Conservation (phyloP, 2,888 invertebrate species). For the Pterostichus madidus region DNA sequence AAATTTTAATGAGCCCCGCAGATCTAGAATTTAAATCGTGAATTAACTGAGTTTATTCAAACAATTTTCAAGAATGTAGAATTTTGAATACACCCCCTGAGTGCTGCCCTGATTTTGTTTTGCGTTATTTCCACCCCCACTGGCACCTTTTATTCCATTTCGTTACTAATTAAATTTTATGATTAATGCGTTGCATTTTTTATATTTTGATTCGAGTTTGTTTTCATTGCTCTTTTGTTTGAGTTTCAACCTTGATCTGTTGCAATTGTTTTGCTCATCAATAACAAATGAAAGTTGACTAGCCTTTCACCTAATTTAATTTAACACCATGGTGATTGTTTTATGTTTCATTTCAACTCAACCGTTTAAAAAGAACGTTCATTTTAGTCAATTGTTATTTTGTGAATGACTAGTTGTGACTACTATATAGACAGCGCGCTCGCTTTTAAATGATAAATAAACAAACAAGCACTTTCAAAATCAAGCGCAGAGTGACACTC, state of each 20-base stretch:
- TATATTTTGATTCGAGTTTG: conserved; percentile 46
- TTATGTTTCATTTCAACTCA: conserved; percentile 19
- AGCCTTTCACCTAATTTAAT: conserved; percentile 50
- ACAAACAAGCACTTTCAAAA: no score
- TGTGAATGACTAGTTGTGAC: no score
- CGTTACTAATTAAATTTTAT: conserved; percentile 51
- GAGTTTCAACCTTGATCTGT: conserved; percentile 22
- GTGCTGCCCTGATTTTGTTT: conserved; percentile 15
- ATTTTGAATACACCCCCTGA: conserved; percentile 10
- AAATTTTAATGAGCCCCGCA: conserved; percentile 61
- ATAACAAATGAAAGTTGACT: conserved; percentile 43
- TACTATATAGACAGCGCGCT: no score
- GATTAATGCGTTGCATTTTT: conserved; percentile 56
- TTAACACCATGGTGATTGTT: conserved; percentile 18
- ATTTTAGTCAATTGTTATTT: no score
- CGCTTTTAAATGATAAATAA: no score
- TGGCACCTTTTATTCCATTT: conserved; percentile 17
- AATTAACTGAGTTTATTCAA: conserved; percentile 15
- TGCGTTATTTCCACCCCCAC: conserved; percentile 27
- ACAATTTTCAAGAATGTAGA: conserved; percentile 34
- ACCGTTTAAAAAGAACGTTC: no score
- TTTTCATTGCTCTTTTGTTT: conserved; percentile 34
- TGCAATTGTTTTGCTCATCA: conserved; percentile 40
- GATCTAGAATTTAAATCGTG: conserved; percentile 48
- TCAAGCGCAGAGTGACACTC: no score